Base-by-base conservation (phyloP, 1,140 invertebrate species). In the Sinella curviseta region DNA sequence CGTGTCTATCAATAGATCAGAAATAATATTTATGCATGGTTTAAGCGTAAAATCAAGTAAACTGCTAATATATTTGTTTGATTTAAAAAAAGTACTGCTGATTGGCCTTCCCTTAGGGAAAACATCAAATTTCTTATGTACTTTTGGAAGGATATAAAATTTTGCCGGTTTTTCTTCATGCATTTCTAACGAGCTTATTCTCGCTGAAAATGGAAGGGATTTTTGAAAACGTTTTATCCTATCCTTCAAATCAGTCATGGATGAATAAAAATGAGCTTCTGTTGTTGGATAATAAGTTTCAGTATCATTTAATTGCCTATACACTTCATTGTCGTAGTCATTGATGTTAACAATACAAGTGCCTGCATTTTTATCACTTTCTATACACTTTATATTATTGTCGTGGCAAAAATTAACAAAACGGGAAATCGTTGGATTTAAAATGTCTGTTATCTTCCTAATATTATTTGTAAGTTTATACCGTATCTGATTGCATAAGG, bases 301-400 rank as follows among this genome's bases (percentile, higher is more conserved):
- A 39, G 24, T 3, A 75, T 75, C 36, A 28, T 36, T 20, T 3
- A 75, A 26, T 48, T 75, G 74, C 2, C 36, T 3, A 39, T 39
- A 75, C 3, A 75, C 28, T 30, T 75, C 74, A 26, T 75, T 75
- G 1, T 48, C 24, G 24, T 75, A 75, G 24, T 75, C 74, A 1
- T 20, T 26, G 36, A 39, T 48, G 28, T 75, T n/a, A 4, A 75
- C 39, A 14, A 75, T 39, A 30, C 74, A 75, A 24, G 39, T 75
- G 20, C 74, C 74, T 24, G 74, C 74, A 54, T 75, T 75, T 75
- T 75, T 75, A 54, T 75, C 74, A 4, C 33, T 35, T 36, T 75
- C 39, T 8, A 48, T 48, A 48, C 35, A 12, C 16, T 39, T 36
- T 8, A 48, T 24, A 28, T 75, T 75, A 39, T 36, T 48, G 14